phyloP scores from a whole-genome alignment of 2,797 vertebrate genomes.

The Megalops cyprinoides region DNA sequence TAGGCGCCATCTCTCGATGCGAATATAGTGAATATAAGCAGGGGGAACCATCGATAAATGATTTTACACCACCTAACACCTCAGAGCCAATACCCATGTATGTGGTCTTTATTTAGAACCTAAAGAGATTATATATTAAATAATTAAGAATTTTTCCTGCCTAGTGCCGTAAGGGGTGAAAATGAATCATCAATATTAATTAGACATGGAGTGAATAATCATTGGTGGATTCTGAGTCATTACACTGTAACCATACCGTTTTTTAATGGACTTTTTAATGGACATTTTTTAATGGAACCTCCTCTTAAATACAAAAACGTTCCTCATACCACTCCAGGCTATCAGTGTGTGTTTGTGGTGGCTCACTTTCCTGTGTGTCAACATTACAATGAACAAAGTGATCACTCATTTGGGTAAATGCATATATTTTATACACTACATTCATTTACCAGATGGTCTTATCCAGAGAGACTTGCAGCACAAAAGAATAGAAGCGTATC shows the following conservation, averaged over 20 bases:
- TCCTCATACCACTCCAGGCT: not conserved
- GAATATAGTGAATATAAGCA: not conserved
- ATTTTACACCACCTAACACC: not conserved
- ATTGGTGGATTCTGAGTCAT: not conserved
- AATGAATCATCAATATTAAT: constrained; percentile 27
- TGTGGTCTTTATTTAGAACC: constrained; percentile 27
- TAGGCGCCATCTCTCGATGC: not conserved
- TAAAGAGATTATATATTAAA: constrained; percentile 19
- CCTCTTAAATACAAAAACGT: constrained; percentile 9
- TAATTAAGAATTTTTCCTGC: constrained; percentile 10
- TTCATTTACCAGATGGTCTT: too few relatives aligned
- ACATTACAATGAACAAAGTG: too few relatives aligned
- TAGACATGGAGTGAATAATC: constrained; percentile 18
- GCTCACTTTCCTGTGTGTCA: not conserved
- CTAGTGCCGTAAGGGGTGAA: not conserved
- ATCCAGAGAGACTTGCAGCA: too few relatives aligned
- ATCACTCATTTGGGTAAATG: too few relatives aligned
- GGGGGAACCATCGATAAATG: constrained; percentile 22
- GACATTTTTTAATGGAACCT: constrained; percentile 23
- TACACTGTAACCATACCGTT: constrained; percentile 2
- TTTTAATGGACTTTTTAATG: constrained; percentile 16
- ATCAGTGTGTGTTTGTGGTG: not conserved
- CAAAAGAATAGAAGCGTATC: too few relatives aligned
- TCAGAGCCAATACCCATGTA: constrained; percentile 11
- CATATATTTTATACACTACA: too few relatives aligned